Evolutionary conservation across 2,113 vertebrate genomes (phyloP), one percentile per base, ranked within the genome.

Genomic region (Astatoreochromis straeleni): DNA sequence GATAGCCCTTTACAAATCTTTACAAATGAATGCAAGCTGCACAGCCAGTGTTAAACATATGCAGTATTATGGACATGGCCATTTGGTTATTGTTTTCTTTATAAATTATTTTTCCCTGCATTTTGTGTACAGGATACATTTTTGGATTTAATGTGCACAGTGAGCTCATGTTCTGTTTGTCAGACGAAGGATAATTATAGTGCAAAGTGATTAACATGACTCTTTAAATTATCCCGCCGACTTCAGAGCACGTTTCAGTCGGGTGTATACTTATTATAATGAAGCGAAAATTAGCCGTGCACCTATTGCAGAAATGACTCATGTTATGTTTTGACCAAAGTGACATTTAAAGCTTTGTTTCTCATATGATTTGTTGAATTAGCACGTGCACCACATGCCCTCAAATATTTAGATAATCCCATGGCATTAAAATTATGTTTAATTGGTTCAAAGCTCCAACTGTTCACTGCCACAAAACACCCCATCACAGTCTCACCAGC

Each of bases 341-440:
- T 65, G 45, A 12, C 35, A 47, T 47, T 63, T 35, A 70, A 70
- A 60, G 60, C 60, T 17, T 83, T 68, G 24, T 24, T 53, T 65
- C 51, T 80, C 33, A 13, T 42, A 17, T 55, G 19, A 81, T 75
- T 83, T 65, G 57, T 80, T n/a, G 70, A 82, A 91, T 63, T 51
- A 57, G 51, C 55, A 31, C 49, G 68, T 89, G 81, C 17, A 65
- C 68, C 49, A 19, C 17, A 47, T 83, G 57, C 65, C 51, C 47
- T 88, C 16, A 49, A 60, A 31, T 81, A 85, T 83, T 55, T 73
- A 86, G 70, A 75, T 49, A 78, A 75, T 92, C 85, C 54, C 38
- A 81, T 83, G 80, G 75, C 63, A 83, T 85, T 94, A 73, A 88
- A 91, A 90, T 90, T 13, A 85, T 51, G 54, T 26, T 70, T 92